These are phyloP conservation scores for Gymnocephalus cernua DNA, from an alignment of 2,113 vertebrate species.

Conservation along the genomic window DNA sequence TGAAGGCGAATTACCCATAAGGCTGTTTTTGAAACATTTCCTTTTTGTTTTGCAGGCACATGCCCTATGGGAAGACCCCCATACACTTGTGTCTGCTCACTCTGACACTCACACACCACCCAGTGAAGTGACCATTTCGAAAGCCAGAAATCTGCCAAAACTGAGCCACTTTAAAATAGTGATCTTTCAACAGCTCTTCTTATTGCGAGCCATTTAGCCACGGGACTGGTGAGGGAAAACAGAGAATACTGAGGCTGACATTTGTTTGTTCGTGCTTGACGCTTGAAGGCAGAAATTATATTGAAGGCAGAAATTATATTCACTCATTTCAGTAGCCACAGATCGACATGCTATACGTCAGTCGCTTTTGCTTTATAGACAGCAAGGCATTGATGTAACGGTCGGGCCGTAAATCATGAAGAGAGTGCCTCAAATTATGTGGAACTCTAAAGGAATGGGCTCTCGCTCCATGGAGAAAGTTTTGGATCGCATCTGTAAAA, in stretches of 20 bases:
- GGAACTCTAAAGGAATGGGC: conserved; percentile 56
- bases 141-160: conserved; percentile 54
- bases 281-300: conserved; percentile 12
- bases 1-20: conserved; percentile 67
- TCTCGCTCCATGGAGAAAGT: conserved; percentile 44
- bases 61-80: conserved; percentile 53
- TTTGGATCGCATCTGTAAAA: conserved; percentile 45
- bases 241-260: conserved; percentile 53
- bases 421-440: conserved; percentile 70
- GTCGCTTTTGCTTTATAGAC: conserved; percentile 40
- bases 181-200: conserved; percentile 54
- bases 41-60: conserved; percentile 69
- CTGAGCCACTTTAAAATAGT: conserved; percentile 46
- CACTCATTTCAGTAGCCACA: conserved; percentile 46
- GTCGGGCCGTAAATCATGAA: conserved; percentile 58
- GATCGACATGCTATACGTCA: conserved; percentile 43
- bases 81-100: neutral
- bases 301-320: conserved; percentile 58
- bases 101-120: conserved; percentile 24
- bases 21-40: conserved; percentile 77
- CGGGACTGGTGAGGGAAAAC: conserved; percentile 51
- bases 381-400: conserved; percentile 57
- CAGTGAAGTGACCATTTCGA: conserved; percentile 37
- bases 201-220: conserved; percentile 13
- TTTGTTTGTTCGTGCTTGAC: conserved; percentile 63